A percentile compares a stretch with the other conserved stretches of the same genome.
Evolutionary conservation across 2,888 invertebrate species (phyloP).

Genomic region (Lamellibrachia satsuma): DNA sequence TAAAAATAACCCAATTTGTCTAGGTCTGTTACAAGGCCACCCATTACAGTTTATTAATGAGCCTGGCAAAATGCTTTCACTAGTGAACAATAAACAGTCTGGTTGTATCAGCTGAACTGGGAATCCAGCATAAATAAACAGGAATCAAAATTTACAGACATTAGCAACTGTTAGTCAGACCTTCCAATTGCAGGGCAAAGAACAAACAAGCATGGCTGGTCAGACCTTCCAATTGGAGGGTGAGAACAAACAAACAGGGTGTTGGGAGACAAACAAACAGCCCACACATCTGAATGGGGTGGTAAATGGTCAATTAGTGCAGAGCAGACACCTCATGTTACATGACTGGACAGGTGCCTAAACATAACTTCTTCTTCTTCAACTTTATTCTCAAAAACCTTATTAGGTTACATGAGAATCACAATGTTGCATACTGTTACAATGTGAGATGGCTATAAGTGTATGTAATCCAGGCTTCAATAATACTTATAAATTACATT

Average conservation of each 20-base stretch:
- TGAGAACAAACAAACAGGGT: neutral
- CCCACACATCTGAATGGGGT: neutral
- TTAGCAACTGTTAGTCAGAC: neutral
- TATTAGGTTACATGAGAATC: no score
- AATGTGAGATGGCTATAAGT: no score
- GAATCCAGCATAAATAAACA: neutral
- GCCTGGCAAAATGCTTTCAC: neutral
- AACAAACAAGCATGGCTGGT: neutral
- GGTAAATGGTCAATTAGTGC: neutral
- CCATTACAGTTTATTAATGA: neutral
- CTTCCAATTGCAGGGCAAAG: neutral
- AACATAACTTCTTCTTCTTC: no score
- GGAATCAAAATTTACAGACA: neutral
- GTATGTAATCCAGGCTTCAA: no score
- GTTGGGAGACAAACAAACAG: neutral
- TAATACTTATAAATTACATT: no score
- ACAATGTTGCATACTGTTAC: no score
- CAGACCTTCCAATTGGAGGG: neutral
- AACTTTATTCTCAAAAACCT: no score
- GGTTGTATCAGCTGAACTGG: neutral
- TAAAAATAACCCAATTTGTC: no score
- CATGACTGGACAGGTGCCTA: neutral
- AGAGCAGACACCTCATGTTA: neutral
- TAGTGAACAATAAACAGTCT: neutral
- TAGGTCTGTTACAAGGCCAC: no score